A percentile compares a stretch with the other conserved stretches of the same genome.
Conservation (phyloP, 35 echinoderm and acorn worm genomes). For the Anneissia japonica region DNA sequence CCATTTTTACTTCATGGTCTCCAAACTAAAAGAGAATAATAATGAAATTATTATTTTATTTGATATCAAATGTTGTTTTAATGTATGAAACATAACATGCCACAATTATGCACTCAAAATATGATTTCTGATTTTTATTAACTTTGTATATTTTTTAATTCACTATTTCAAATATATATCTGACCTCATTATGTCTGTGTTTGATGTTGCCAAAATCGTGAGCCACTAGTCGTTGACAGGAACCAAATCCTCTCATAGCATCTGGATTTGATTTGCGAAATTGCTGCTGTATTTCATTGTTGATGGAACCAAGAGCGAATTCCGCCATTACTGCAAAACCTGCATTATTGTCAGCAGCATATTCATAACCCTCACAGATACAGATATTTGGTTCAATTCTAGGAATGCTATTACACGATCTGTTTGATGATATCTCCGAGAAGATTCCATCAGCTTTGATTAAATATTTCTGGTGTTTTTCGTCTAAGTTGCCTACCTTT, state of each 20-base stretch:
- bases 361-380: slow-evolving; percentile 51
- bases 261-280: slow-evolving; percentile 11
- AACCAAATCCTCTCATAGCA: slow-evolving; percentile 24
- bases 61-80: background rate
- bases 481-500: background rate
- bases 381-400: slow-evolving; percentile 68
- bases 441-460: slow-evolving; percentile 44
- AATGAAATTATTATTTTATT: background rate
- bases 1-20: background rate
- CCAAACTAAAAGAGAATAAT: background rate
- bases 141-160: no score
- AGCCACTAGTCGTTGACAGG: slow-evolving; percentile 52
- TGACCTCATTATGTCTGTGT: no score
- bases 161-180: no score
- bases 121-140: no score
- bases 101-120: no score
- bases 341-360: slow-evolving; percentile 32
- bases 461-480: slow-evolving; percentile 16
- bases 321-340: slow-evolving; percentile 43
- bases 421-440: slow-evolving; percentile 10
- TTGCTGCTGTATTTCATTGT: slow-evolving; percentile 57
- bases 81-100: no score
- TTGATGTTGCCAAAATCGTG: no score
- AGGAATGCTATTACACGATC: slow-evolving; percentile 64
- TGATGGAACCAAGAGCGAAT: slow-evolving; percentile 58